Evolutionary conservation across 2,797 vertebrate genomes (phyloP).

Genomic region (Hozukius guyotensis): DNA sequence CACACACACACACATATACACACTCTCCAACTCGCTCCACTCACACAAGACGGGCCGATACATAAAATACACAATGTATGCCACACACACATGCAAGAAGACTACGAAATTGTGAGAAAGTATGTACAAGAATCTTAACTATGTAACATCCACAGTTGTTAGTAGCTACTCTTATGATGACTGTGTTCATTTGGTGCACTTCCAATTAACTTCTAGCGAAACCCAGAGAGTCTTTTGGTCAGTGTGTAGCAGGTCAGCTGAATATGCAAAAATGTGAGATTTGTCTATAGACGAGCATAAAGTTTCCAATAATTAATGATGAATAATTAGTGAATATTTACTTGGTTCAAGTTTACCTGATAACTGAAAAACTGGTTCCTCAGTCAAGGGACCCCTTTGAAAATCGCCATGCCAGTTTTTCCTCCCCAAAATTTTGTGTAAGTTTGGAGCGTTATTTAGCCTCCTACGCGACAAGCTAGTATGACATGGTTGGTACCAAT

Average conservation of each 20-base stretch:
- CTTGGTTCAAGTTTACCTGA: too few relatives aligned
- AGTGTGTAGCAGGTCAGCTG: neutral
- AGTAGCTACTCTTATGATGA: neutral
- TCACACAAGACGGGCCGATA: neutral
- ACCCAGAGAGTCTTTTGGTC: neutral
- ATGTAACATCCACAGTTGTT: neutral
- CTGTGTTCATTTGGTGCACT: neutral
- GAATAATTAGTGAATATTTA: neutral
- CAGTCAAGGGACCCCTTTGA: too few relatives aligned
- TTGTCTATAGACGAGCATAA: neutral
- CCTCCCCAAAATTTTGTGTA: too few relatives aligned
- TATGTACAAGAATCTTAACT: neutral
- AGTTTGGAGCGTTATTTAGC: too few relatives aligned
- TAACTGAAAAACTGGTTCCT: too few relatives aligned
- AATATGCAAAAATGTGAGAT: neutral
- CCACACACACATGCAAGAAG: neutral
- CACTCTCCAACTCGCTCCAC: neutral
- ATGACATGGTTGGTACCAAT: too few relatives aligned
- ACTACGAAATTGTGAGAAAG: neutral
- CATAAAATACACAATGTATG: neutral
- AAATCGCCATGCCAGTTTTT: too few relatives aligned
- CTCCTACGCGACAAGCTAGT: too few relatives aligned
- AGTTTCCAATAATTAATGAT: neutral
- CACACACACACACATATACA: slow-evolving; percentile 12
- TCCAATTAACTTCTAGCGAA: neutral